phyloP scores from a whole-genome alignment of 2,888 invertebrate genomes.

The Chorisops tibialis region DNA sequence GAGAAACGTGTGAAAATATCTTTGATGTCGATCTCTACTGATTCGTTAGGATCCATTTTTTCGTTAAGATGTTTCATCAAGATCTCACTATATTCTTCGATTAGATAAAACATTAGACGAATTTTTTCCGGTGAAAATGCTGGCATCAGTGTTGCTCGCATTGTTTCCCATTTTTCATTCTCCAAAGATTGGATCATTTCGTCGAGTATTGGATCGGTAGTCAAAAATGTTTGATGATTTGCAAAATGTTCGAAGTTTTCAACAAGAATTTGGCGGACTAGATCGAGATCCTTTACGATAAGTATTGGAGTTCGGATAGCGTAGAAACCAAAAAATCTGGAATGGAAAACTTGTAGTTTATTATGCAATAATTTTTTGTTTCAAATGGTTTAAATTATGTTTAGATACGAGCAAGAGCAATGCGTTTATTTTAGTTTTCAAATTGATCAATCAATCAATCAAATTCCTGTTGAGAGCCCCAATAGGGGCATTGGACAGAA shows the following conservation, averaged over 20 bases:
- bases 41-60: background rate
- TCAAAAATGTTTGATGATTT: constrained; percentile 45
- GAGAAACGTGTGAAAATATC: constrained; percentile 46
- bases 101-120: constrained; percentile 49
- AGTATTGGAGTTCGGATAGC: constrained; percentile 46
- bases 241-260: constrained; percentile 55
- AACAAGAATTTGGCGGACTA: constrained; percentile 53
- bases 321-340: constrained; percentile 49
- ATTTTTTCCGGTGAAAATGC: constrained; percentile 57
- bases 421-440: no score
- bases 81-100: constrained; percentile 41
- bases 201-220: constrained; percentile 50
- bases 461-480: no score
- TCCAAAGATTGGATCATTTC: constrained; percentile 48
- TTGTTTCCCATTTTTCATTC: constrained; percentile 41
- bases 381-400: no score
- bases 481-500: no score
- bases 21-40: constrained; percentile 40
- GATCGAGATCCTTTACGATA: constrained; percentile 52
- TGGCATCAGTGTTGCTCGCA: constrained; percentile 51
- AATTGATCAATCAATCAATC: no score
- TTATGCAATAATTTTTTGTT: no score
- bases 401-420: no score
- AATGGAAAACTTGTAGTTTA: background rate
- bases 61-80: constrained; percentile 18